Conservation (phyloP, 1,140 invertebrate genomes). For the Eumaeus atala region DNA sequence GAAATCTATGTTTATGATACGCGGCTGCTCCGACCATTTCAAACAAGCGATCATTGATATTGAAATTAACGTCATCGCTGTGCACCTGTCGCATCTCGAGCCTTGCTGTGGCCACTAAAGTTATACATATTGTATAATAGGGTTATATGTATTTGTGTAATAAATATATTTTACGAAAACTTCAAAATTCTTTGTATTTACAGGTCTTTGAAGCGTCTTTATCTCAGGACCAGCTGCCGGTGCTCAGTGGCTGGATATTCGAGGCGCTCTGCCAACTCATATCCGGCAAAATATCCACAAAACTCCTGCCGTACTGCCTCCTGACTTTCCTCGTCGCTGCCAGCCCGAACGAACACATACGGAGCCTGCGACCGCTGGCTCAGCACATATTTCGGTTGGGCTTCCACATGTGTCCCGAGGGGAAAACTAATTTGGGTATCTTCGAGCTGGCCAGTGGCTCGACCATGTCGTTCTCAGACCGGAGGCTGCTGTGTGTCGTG, state of each 20-base stretch:
- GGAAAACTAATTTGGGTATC: constrained; percentile 30
- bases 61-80: too few relatives aligned
- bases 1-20: too few relatives aligned
- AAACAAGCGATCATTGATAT: too few relatives aligned
- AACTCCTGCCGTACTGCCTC: constrained; percentile 50
- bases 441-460: constrained; percentile 29
- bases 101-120: too few relatives aligned
- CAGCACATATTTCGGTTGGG: constrained; percentile 44
- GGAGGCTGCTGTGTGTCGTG: constrained; percentile 60
- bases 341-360: constrained; percentile 47
- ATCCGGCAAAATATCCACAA: constrained; percentile 46
- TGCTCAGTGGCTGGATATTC: constrained; percentile 69
- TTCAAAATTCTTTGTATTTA: constrained; percentile 24
- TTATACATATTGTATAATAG: too few relatives aligned
- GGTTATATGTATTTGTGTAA: too few relatives aligned
- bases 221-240: constrained; percentile 56
- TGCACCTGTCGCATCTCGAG: too few relatives aligned
- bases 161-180: too few relatives aligned
- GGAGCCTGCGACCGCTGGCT: constrained; percentile 38
- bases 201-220: constrained; percentile 70
- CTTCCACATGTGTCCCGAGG: constrained; percentile 28
- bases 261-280: constrained; percentile 63
- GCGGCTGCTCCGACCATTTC: too few relatives aligned
- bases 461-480: constrained; percentile 52
- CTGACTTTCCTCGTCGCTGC: constrained; percentile 56